Conservation (phyloP, 53 echinoderm and acorn worm genomes). For the Crossaster papposus region DNA sequence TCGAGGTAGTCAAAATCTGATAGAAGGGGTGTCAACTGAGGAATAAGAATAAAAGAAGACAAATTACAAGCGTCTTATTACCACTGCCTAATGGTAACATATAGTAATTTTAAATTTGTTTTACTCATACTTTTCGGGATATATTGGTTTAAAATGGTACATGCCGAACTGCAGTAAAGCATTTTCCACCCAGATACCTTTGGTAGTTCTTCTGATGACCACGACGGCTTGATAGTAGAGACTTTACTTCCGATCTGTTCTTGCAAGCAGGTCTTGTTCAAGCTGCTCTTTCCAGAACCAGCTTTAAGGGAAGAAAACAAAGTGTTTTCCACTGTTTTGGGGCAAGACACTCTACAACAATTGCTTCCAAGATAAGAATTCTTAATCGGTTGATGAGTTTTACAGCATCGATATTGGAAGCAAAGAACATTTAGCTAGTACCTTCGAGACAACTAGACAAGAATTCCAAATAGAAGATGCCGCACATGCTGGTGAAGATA, state of each 20-base stretch:
- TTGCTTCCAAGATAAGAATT: not conserved
- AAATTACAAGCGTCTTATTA: not conserved
- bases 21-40: slow-evolving; percentile 84
- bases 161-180: no score
- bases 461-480: slow-evolving; percentile 78
- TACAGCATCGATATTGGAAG: not conserved
- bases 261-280: slow-evolving; percentile 59
- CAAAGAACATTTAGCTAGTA: slow-evolving; percentile 1
- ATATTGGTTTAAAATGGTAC: no score
- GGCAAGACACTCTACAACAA: not conserved
- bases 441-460: slow-evolving; percentile 86
- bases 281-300: slow-evolving; percentile 67
- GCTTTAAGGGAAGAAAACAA: slow-evolving; percentile 40
- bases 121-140: no score
- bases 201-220: slow-evolving; percentile 75
- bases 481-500: slow-evolving; percentile 81
- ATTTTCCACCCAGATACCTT: slow-evolving; percentile 50
- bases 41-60: slow-evolving; percentile 64
- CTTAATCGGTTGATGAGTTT: not conserved
- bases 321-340: not conserved
- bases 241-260: slow-evolving; percentile 18
- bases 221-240: slow-evolving; percentile 64
- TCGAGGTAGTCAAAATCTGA: slow-evolving; percentile 84
- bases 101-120: no score
- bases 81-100: not conserved